These are phyloP conservation scores for Spea hammondii DNA, from an alignment of 2,797 vertebrate genomes.

Conservation along the genomic window DNA sequence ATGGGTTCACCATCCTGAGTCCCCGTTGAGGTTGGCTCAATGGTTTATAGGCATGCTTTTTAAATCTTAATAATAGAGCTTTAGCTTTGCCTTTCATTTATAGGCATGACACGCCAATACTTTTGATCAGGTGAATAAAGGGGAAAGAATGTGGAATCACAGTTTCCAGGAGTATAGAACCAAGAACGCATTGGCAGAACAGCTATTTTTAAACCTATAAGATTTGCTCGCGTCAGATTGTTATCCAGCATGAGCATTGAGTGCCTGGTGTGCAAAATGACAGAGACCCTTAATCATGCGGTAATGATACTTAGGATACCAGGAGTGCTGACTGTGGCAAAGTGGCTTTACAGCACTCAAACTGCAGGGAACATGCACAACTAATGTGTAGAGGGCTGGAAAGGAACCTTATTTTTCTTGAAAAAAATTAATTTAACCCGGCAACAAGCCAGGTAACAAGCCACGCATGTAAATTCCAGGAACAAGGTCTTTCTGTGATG, in stretches of 20 bases:
- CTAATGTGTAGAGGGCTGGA: neutral
- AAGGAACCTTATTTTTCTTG: neutral
- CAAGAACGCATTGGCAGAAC: neutral
- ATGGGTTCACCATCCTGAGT: no score
- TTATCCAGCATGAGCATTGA: neutral
- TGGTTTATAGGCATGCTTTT: no score
- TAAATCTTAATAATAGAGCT: no score
- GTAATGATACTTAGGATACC: conserved; percentile 17
- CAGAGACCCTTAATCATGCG: conserved; percentile 16
- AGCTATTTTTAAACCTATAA: neutral
- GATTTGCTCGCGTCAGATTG: conserved; percentile 16
- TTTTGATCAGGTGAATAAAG: neutral
- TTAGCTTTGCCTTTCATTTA: no score
- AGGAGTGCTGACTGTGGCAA: conserved; percentile 17
- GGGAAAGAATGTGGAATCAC: neutral
- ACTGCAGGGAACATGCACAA: conserved; percentile 11
- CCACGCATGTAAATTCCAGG: conserved; percentile 44
- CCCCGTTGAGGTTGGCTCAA: no score
- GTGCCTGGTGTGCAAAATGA: conserved; percentile 15
- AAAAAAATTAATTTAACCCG: conserved; percentile 46
- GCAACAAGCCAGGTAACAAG: conserved; percentile 50
- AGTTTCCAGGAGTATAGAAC: neutral
- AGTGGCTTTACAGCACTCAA: conserved; percentile 2
- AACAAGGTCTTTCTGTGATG: conserved; percentile 57
- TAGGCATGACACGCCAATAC: no score